Percentiles rank a stretch among this genome's conserved stretches.
These are phyloP conservation scores for Erpornis zantholeuca DNA, from an alignment of 2,113 vertebrate genomes.

Conservation along the genomic window DNA sequence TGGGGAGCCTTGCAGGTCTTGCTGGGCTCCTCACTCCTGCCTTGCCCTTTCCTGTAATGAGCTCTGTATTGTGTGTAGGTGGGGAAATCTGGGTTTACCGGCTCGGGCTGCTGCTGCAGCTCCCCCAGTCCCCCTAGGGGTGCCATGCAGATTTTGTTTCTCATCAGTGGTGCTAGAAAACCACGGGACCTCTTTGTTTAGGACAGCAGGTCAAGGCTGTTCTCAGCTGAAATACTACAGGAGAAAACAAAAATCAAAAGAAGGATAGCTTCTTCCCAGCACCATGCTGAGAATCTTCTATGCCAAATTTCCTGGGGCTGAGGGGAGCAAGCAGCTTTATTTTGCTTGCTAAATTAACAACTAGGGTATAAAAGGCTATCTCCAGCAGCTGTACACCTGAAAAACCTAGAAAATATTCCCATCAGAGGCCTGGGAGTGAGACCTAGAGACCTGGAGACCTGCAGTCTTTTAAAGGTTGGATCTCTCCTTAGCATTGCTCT, in stretches of 20 bases:
- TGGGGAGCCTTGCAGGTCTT: background rate
- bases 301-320: background rate
- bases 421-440: background rate
- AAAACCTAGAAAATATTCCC: background rate
- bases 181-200: background rate
- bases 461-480: background rate
- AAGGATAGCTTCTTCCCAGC: background rate
- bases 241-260: background rate
- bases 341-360: background rate
- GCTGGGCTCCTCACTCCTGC: background rate
- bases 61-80: fast-evolving
- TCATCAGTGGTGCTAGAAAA: background rate
- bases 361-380: background rate
- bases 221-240: background rate
- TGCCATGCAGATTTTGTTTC: background rate
- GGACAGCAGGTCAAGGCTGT: background rate
- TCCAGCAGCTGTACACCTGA: background rate
- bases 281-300: background rate
- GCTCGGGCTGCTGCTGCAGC: fast-evolving
- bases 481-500: background rate
- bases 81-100: background rate
- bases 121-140: background rate
- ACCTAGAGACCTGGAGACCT: background rate
- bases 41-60: background rate
- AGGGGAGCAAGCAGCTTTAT: background rate